Conservation (phyloP, 2,888 invertebrate genomes). For the Eulithis prunata region DNA sequence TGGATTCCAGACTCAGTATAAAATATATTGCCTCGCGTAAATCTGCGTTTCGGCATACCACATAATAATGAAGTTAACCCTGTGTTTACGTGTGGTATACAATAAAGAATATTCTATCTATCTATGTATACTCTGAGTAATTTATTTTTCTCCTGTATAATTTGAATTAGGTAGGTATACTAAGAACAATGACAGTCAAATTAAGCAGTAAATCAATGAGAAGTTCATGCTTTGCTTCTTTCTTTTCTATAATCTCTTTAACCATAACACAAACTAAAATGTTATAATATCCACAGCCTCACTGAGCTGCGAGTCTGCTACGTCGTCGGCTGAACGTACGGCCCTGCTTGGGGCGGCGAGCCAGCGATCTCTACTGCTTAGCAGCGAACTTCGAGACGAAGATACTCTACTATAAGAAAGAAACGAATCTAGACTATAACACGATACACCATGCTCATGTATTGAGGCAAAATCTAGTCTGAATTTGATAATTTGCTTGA, state of each 20-base stretch:
- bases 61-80: no score
- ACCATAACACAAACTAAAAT: neutral
- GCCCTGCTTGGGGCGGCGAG: constrained; percentile 88
- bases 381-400: constrained; percentile 92
- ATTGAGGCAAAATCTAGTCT: constrained; percentile 15
- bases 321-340: constrained; percentile 86
- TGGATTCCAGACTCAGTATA: no score
- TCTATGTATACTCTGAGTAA: no score
- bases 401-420: constrained; percentile 89
- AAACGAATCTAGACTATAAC: neutral
- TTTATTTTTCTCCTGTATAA: no score
- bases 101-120: no score
- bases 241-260: neutral
- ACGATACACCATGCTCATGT: neutral
- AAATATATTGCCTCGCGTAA: no score
- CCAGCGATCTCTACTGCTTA: constrained; percentile 90
- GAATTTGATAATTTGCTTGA: constrained; percentile 13
- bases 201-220: neutral
- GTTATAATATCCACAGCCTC: constrained; percentile 70
- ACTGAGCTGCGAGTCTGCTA: constrained; percentile 86
- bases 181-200: no score
- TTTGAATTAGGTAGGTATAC: no score
- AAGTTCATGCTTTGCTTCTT: constrained; percentile 19
- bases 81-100: no score
- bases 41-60: no score